Base-by-base conservation (phyloP, 2,797 vertebrate species). In the Semotilus atromaculatus region DNA sequence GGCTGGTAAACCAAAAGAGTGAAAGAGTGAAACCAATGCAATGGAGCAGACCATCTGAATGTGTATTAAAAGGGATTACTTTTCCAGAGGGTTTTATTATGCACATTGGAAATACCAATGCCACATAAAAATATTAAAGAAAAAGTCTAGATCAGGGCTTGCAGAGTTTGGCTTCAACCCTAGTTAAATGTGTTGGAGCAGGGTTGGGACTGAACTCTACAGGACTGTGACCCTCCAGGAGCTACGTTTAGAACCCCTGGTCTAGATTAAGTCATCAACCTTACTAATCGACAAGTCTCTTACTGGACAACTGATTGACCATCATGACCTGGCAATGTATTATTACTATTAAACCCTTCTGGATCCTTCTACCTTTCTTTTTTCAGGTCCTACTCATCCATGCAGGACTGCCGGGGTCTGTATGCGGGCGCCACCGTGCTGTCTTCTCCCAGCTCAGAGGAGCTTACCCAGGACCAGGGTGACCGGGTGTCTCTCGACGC, bases 381-480 rank as follows among this genome's bases (percentile, higher is more conserved):
- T 82, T 45, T 75, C 79, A 99, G 98, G 84, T 97, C 97, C 0
- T 99, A 97, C 23, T 97, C 96, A 14, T 96, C 97, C 0, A 94
- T 97, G 94, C 95, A 97, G 86, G 98, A 99, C 91, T 96, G 94
- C 88, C 95, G 97, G 88, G 96, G 96, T 68, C 93, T 99, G 83
- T 99, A 99, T 21, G 91, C 95, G 3, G 93, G 96, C 34, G 96
- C 96, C 2, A 97, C 96, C 0, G 97, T 98, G 2, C 95, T 98
- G 36, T 98, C 98, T 88, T 99, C 98, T 4, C 97, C 98, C 77
- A 99, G 97, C 90, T 96, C 97, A 8, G 98, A 99, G 91, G 98
- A 99, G 88, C 95, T 99, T 83, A 98, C 97, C 77, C 98, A 99
- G 90, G 98, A 99, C 92, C 97, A 99, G 90, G 98, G 98, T 11